Base-by-base conservation (phyloP, 1,140 invertebrate genomes). In the Drosophila leontia region DNA sequence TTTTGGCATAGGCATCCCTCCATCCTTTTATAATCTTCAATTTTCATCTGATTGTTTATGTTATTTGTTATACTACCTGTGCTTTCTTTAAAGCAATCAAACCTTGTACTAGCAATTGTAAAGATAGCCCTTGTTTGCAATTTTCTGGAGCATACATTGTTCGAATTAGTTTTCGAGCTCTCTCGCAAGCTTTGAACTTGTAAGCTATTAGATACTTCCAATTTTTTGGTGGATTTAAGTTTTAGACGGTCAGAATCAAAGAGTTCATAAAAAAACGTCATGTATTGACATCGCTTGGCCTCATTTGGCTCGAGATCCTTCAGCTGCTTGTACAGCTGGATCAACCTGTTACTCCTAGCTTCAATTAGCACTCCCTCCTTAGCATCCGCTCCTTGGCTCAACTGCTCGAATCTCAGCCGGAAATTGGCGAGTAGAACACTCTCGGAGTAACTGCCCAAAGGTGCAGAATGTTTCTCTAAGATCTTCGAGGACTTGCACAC, bases 271-370 rank as follows among this genome's bases (percentile, higher is more conserved):
- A 23, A 58, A 0, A 88, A 37, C n/a, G 4, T 8, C 2, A 88
- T 4, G 32, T 59, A 57, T 1, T 26, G 12, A 3, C 32, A 34
- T 6, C 64, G 34, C 17, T 37, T 63, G 0, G 2, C 0, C 7
- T 75, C 45, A 23, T 74, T 41, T 2, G 29, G 44, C 13, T 75
- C 68, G 1, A 63, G 7, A 1, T 67, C 59, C 0, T 34, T 2
- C 8, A 87, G 26, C 26, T 74, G 35, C 13, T 67, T 45, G 34
- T 78, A 78, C 0, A 88, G 48, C 42, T 68, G 59, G 9, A 71
- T 34, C 15, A 88, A 75, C 1, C 82, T 32, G 17, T 61, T 50
- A 3, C 41, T 15, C 3, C 71, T 48, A 1, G 41, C 13, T 7
- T 74, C 45, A 11, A 44, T 35, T 3, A 72, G 17, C 9, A 8